Base-by-base conservation (phyloP, 2,888 invertebrate species). In the Tinea pellionella region DNA sequence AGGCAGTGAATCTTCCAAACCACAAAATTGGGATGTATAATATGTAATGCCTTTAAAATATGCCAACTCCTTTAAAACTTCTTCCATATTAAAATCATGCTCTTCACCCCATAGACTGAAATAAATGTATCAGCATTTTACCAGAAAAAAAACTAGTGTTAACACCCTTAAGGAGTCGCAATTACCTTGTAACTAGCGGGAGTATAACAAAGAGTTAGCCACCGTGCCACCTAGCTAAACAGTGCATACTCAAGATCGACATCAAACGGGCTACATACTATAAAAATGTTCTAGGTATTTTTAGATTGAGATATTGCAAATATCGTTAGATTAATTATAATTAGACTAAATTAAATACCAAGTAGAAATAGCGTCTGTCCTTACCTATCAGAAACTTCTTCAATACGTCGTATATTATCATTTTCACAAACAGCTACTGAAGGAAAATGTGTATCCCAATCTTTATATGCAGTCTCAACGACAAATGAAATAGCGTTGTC, bases 401-500 rank as follows among this genome's bases (percentile, higher is more conserved):
- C 92, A 61, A 93, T 89, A 9, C 89, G 88, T 63, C 89, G 88
- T 66, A 89, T 86, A 67, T 93, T 93, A 67, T 93, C 92, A 4
- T 88, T 89, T 72, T 93, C 93, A 68, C 94, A 95, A 11, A 94
- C 81, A 0, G 91, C 89, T 32, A 94, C 79, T 0, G 94, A 88
- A 0, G 94, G 94, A 66, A 94, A 94, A 61, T 91, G 79, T 0
- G 93, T 92, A 66, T 92, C 83, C 93, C 94, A 94, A 65, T 93
- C 90, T 30, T 92, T 88, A 70, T 93, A 94, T 0, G 90, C 91
- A 0, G 93, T 93, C 67, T 94, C 94, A 12, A 92, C 91, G 0
- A 93, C 94, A 69, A 94, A 94, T 60, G 93, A 94, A 60, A 94
- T 92, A 0, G 94, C 92, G 70, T 92, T 91, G 65, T 92, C 90